A percentile compares a stretch with the other conserved stretches of the same genome.
These are phyloP conservation scores for Buathra laborator DNA, from an alignment of 2,888 invertebrate genomes.

Conservation along the genomic window DNA sequence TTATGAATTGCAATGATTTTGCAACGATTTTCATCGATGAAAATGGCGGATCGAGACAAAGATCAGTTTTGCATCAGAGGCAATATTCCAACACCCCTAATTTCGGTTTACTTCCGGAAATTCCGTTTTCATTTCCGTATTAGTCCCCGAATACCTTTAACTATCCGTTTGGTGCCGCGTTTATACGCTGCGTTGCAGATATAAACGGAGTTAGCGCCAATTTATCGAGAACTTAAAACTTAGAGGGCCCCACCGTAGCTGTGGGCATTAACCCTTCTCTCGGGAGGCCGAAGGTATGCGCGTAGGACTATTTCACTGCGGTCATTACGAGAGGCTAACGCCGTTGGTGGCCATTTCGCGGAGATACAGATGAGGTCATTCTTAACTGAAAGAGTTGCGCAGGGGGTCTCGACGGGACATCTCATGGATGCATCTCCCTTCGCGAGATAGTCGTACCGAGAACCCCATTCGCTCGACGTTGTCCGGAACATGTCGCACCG, in stretches of 20 bases:
- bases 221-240: background rate
- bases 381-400: background rate
- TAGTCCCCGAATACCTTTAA: too few relatives aligned
- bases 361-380: background rate
- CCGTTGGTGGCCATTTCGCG: constrained; percentile 46
- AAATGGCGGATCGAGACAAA: too few relatives aligned
- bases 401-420: background rate
- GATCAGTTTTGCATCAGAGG: too few relatives aligned
- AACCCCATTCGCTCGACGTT: background rate
- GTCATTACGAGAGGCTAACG: constrained; percentile 50
- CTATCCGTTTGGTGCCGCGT: background rate
- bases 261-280: constrained; percentile 2
- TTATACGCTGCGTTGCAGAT: background rate
- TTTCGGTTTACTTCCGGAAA: too few relatives aligned
- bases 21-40: too few relatives aligned
- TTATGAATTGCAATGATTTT: too few relatives aligned
- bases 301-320: constrained; percentile 31
- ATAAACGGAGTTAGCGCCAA: background rate
- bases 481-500: background rate
- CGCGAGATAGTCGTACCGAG: background rate
- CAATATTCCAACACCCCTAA: too few relatives aligned
- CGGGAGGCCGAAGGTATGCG: constrained; percentile 24
- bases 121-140: too few relatives aligned
- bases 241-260: background rate
- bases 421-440: background rate